These are phyloP conservation scores for Steromphala cineraria DNA, from an alignment of 2,888 invertebrate genomes.

Conservation along the genomic window DNA sequence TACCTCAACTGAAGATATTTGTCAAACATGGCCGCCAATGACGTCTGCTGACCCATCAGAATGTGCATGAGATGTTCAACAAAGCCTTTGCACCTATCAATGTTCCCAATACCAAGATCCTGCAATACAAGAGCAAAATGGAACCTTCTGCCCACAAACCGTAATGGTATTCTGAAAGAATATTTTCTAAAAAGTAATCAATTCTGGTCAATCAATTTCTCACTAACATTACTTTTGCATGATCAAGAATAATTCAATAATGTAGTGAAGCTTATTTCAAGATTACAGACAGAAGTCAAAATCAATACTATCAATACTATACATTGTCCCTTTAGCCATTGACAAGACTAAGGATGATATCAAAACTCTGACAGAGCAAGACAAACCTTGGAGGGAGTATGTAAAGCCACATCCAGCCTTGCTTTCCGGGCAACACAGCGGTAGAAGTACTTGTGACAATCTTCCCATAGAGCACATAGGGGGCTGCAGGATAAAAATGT, in stretches of 20 bases:
- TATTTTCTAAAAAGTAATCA: conserved; percentile 72
- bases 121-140: conserved; percentile 57
- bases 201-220: too few species aligned
- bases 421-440: conserved; percentile 84
- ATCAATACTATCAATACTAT: too few species aligned
- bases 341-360: too few species aligned
- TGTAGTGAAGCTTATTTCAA: too few species aligned
- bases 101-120: conserved; percentile 87
- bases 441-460: conserved; percentile 85
- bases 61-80: conserved; percentile 81
- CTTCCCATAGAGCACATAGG: conserved; percentile 77
- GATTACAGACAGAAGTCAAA: too few species aligned
- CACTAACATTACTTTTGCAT: too few species aligned
- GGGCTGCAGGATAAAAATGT: not conserved
- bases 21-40: conserved; percentile 36
- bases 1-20: conserved; percentile 47
- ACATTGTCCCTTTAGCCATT: too few species aligned
- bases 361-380: too few species aligned
- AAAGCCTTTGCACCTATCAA: conserved; percentile 91
- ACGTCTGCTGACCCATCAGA: conserved; percentile 47
- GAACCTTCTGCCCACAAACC: not conserved
- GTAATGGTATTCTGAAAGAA: too few species aligned
- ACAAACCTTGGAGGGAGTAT: conserved; percentile 78
- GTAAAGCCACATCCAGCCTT: conserved; percentile 80
- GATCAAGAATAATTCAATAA: too few species aligned